phyloP scores from a whole-genome alignment of 2,888 invertebrate species.

The Chrysolina oricalcia region DNA sequence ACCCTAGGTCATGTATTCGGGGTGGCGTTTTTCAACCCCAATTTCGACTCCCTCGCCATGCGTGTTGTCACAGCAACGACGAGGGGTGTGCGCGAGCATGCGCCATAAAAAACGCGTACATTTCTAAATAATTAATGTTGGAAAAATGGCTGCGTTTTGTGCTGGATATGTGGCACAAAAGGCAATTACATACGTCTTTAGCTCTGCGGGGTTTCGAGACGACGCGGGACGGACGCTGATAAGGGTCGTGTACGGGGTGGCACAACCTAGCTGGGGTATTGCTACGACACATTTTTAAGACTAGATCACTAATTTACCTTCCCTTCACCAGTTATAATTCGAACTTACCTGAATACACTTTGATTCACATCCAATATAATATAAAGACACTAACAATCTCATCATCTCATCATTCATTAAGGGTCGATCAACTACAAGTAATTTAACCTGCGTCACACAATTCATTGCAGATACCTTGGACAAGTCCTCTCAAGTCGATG shows the following conservation, averaged over 20 bases:
- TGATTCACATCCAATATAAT: too few relatives aligned
- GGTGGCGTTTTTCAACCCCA: conserved; percentile 45
- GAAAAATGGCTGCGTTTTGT: conserved; percentile 51
- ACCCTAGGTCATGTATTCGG: conserved; percentile 47
- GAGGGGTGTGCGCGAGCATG: conserved; percentile 46
- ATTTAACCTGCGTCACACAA: too few relatives aligned
- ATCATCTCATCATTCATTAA: too few relatives aligned
- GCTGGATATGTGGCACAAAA: conserved; percentile 37
- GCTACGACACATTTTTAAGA: too few relatives aligned
- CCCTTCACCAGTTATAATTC: too few relatives aligned
- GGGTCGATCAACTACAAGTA: too few relatives aligned
- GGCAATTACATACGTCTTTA: conserved; percentile 44
- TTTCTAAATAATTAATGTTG: conserved; percentile 48
- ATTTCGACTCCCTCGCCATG: conserved; percentile 42
- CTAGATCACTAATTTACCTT: too few relatives aligned
- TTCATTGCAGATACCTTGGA: too few relatives aligned
- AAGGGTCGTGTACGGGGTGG: conserved; percentile 34
- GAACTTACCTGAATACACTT: too few relatives aligned
- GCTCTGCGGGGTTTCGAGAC: conserved; percentile 24
- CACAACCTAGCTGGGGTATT: neutral
- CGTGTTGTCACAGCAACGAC: conserved; percentile 51
- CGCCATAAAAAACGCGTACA: conserved; percentile 44
- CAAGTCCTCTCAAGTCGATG: too few relatives aligned
- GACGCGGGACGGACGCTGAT: conserved; percentile 22
- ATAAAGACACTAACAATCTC: too few relatives aligned